These are phyloP conservation scores for Dermatemys mawii DNA, from an alignment of 2,113 vertebrate genomes.

Conservation along the genomic window DNA sequence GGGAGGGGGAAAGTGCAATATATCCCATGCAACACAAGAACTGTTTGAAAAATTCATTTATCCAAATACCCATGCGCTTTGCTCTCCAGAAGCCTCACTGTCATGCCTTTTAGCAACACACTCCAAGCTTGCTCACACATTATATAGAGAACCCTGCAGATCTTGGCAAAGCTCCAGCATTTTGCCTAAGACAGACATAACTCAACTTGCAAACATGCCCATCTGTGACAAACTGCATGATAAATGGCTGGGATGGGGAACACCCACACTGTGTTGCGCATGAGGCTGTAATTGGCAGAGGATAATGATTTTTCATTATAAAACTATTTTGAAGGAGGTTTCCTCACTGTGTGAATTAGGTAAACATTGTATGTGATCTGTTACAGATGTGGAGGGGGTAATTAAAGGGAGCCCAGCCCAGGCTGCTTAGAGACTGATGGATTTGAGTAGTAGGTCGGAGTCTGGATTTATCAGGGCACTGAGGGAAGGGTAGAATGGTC, in stretches of 20 bases:
- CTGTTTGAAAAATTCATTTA: background rate
- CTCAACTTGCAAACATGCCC: background rate
- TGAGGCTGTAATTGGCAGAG: background rate
- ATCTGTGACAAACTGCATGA: rapidly evolving
- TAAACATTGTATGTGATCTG: background rate
- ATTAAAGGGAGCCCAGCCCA: background rate
- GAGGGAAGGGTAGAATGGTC: background rate
- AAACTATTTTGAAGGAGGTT: background rate
- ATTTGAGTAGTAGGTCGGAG: background rate
- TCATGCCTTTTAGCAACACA: background rate
- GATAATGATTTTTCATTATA: background rate
- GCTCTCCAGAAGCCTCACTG: background rate
- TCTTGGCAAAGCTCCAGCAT: background rate
- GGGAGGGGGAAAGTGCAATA: background rate
- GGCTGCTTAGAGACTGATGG: background rate
- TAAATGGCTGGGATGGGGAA: background rate
- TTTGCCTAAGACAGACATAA: background rate
- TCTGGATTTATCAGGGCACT: background rate
- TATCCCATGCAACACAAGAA: background rate
- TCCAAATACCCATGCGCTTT: background rate
- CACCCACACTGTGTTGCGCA: background rate
- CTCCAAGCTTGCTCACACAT: background rate
- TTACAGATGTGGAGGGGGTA: background rate
- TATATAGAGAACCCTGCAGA: background rate
- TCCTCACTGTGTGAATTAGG: background rate